A percentile compares a stretch with the other conserved stretches of the same genome.
Conservation (phyloP, 2,888 invertebrate species). For the Cryptops parisi region DNA sequence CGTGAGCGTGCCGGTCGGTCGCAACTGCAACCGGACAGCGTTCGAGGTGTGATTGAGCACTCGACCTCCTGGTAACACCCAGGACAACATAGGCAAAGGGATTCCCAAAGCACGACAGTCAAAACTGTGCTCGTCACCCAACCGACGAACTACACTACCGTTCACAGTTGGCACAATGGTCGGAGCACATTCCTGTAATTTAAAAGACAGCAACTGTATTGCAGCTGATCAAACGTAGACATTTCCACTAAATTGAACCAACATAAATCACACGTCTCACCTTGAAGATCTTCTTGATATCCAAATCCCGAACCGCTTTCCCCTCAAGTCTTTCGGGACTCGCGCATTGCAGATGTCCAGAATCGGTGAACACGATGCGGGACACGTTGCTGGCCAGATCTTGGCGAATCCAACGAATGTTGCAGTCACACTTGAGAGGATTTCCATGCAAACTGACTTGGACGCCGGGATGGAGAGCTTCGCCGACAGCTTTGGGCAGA, state of each 20-base stretch:
- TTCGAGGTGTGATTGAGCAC: conserved; percentile 27
- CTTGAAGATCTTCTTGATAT: conserved; percentile 22
- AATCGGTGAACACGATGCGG: conserved; percentile 22
- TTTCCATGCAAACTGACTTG: conserved; percentile 32
- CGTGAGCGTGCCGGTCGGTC: conserved; percentile 24
- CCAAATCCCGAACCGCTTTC: conserved; percentile 24
- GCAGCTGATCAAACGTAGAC: too few species aligned
- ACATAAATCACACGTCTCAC: background rate
- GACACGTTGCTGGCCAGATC: conserved; percentile 14
- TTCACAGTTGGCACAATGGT: conserved; percentile 23
- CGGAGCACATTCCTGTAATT: conserved; percentile 25
- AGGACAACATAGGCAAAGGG: conserved; percentile 31
- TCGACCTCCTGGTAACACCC: conserved; percentile 32
- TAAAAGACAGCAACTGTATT: too few species aligned
- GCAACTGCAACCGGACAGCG: conserved; percentile 25
- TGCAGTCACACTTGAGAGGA: conserved; percentile 36
- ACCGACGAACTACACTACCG: conserved; percentile 24
- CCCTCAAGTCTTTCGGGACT: conserved; percentile 24
- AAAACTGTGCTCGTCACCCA: conserved; percentile 29
- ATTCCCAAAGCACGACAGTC: conserved; percentile 35
- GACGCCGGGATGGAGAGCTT: conserved; percentile 25
- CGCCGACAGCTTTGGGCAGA: conserved; percentile 27
- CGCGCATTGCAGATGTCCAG: conserved; percentile 28
- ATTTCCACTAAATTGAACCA: too few species aligned
- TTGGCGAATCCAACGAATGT: conserved; percentile 27